Conservation (phyloP, 1,140 invertebrate species). For the Calephelis virginiensis region DNA sequence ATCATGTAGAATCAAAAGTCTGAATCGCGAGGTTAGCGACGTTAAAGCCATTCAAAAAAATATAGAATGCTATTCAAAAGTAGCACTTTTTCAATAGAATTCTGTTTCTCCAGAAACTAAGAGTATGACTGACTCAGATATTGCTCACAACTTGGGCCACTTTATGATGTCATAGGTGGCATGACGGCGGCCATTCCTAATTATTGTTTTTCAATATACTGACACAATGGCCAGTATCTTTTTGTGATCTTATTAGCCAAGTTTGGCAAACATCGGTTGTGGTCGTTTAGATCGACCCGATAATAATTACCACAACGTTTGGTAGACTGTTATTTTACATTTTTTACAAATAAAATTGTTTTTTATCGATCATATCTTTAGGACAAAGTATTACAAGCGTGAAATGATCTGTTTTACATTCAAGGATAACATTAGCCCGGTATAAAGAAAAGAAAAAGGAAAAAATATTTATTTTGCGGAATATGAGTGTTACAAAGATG, state of each 20-base stretch:
- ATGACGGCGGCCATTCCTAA: constrained; percentile 38
- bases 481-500: no score
- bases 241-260: constrained; percentile 44
- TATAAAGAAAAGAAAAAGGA: no score
- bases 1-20: no score
- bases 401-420: constrained; percentile 23
- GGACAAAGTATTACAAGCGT: constrained; percentile 18
- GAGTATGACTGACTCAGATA: background rate
- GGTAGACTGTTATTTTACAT: constrained; percentile 28
- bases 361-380: constrained; percentile 21
- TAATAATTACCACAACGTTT: constrained; percentile 36
- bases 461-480: no score
- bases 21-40: no score
- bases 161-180: constrained; percentile 63
- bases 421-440: background rate
- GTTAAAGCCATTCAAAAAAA: no score
- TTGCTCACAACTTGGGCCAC: constrained; percentile 33
- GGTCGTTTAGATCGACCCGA: constrained; percentile 40
- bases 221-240: constrained; percentile 44
- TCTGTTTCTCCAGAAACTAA: no score
- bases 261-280: constrained; percentile 40
- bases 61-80: no score
- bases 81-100: no score
- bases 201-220: constrained; percentile 53
- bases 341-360: constrained; percentile 1